A percentile compares a stretch with the other conserved stretches of the same genome.
Evolutionary conservation across 2,888 invertebrate species (phyloP).

Genomic region (Drosophila acutilabella): DNA sequence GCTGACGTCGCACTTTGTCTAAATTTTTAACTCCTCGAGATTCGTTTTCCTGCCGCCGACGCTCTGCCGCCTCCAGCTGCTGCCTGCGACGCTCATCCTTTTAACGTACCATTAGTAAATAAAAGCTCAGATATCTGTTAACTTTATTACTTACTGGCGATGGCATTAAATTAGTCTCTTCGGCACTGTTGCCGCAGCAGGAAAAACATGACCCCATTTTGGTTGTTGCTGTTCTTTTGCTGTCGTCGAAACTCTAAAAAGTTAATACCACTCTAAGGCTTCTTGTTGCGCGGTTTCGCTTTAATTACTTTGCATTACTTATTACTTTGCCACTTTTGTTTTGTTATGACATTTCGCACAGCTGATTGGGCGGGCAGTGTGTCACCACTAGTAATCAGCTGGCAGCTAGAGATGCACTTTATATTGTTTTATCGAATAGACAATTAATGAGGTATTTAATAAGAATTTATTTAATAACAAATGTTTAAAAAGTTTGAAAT

Average conservation of each 20-base stretch:
- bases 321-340: constrained; percentile 54
- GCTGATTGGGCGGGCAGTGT: constrained; percentile 36
- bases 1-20: constrained; percentile 87
- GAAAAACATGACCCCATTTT: constrained; percentile 79
- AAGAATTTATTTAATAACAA: background rate
- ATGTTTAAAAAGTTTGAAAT: background rate
- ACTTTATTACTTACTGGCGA: constrained; percentile 68
- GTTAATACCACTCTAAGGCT: constrained; percentile 50
- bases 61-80: constrained; percentile 89
- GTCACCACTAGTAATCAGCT: constrained; percentile 52
- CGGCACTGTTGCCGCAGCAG: constrained; percentile 79
- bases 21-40: constrained; percentile 89
- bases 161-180: constrained; percentile 82
- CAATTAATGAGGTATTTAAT: background rate
- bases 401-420: constrained; percentile 30
- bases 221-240: constrained; percentile 35
- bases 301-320: constrained; percentile 46
- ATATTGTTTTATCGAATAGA: background rate
- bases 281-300: constrained; percentile 56
- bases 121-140: too few species aligned
- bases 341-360: constrained; percentile 58
- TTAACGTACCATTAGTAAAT: constrained; percentile 2
- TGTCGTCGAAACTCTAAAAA: constrained; percentile 16
- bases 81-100: constrained; percentile 89
- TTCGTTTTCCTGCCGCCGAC: constrained; percentile 87